A percentile compares a stretch with the other conserved stretches of the same genome.
Evolutionary conservation across 2,888 invertebrate genomes (phyloP).

Genomic region (Platycnemis pennipes): DNA sequence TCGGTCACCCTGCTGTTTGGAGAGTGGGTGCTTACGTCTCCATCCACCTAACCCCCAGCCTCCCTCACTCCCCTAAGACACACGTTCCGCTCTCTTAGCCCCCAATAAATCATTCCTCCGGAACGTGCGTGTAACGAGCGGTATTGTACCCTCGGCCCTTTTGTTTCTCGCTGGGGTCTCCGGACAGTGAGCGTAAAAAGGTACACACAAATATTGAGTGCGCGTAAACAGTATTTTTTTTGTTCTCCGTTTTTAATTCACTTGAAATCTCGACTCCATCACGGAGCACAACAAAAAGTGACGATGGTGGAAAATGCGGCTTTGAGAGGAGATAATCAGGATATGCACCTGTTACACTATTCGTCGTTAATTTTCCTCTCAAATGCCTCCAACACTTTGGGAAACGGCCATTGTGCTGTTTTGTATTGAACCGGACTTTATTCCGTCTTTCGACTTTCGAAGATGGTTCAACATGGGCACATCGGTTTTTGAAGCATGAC

Average conservation of each 20-base stretch:
- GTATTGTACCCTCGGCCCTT: neutral
- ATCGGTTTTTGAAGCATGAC: no score
- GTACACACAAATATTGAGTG: neutral
- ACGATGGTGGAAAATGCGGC: no score
- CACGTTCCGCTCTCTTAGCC: neutral
- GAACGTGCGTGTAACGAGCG: neutral
- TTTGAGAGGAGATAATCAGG: no score
- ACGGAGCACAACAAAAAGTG: no score
- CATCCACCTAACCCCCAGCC: neutral
- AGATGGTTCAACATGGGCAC: no score
- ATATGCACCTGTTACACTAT: no score
- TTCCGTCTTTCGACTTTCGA: no score
- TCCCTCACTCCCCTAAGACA: neutral
- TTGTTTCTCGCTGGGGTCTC: neutral
- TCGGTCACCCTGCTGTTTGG: neutral
- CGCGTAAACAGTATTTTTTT: neutral
- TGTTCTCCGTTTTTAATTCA: neutral
- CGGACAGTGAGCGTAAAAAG: neutral
- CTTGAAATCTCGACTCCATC: neutral
- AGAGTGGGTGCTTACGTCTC: neutral
- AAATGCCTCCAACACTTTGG: no score
- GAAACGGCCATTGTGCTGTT: no score
- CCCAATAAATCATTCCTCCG: neutral
- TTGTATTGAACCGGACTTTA: no score
- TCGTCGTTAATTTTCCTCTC: no score